Evolutionary conservation across 2,888 invertebrate genomes (phyloP).

Genomic region (Drosophila prolongata): DNA sequence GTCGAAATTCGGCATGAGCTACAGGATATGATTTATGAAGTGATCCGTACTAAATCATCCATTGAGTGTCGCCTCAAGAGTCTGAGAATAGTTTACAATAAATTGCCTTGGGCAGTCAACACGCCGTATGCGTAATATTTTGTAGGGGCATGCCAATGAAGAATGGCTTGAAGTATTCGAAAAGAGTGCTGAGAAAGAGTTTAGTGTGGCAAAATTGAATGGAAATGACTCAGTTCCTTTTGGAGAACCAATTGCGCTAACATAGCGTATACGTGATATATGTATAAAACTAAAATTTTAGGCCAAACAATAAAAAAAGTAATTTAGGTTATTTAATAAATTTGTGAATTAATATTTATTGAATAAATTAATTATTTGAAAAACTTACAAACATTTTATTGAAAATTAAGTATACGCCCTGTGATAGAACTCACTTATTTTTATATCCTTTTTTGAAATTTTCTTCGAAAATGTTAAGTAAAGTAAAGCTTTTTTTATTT

Average conservation of each 20-base stretch:
- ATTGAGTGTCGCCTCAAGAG: slow-evolving; percentile 19
- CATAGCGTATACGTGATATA: slow-evolving; percentile 30
- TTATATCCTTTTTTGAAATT: too few species aligned
- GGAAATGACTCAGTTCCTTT: background rate
- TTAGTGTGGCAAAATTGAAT: background rate
- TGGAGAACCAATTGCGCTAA: background rate
- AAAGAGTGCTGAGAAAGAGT: slow-evolving; percentile 3
- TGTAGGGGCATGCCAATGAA: slow-evolving; percentile 4
- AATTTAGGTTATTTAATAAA: too few species aligned
- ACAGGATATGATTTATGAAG: slow-evolving; percentile 54
- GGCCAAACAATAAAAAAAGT: background rate
- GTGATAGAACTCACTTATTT: too few species aligned
- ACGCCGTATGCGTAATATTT: slow-evolving; percentile 41
- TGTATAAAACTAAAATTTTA: background rate
- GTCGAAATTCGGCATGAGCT: slow-evolving; percentile 46
- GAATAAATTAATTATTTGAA: too few species aligned
- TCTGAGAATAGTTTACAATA: slow-evolving; percentile 13
- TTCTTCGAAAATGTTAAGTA: too few species aligned
- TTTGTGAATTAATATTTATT: too few species aligned
- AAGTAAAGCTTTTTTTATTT: too few species aligned
- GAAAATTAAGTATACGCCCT: too few species aligned
- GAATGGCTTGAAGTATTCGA: background rate
- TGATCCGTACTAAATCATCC: slow-evolving; percentile 49
- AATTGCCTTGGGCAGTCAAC: slow-evolving; percentile 34
- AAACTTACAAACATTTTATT: too few species aligned